Conservation (phyloP, 2,113 vertebrate genomes). For the Halichoeres trimaculatus region DNA sequence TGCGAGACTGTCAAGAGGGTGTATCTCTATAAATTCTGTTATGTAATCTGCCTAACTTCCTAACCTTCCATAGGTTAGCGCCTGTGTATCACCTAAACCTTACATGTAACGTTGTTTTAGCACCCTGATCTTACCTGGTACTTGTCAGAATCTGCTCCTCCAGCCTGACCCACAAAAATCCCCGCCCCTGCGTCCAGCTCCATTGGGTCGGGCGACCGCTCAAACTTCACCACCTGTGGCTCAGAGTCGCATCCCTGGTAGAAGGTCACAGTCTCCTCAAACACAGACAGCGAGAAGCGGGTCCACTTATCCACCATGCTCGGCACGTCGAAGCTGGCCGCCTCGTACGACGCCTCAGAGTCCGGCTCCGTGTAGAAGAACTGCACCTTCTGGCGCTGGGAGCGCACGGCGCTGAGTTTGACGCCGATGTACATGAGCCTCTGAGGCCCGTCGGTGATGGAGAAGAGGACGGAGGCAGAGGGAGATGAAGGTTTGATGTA, state of each 20-base stretch:
- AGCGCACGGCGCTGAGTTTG: constrained; percentile 84
- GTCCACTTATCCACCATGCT: constrained; percentile 85
- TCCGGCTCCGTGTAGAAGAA: constrained; percentile 92
- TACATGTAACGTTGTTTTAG: no score
- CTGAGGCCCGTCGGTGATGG: constrained; percentile 87
- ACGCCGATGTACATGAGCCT: constrained; percentile 87
- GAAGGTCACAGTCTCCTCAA: constrained; percentile 83
- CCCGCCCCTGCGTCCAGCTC: constrained; percentile 85
- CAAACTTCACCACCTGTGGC: constrained; percentile 78
- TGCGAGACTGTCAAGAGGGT: background rate
- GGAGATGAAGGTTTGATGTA: constrained; percentile 83
- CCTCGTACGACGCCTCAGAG: constrained; percentile 77
- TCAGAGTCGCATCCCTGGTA: constrained; percentile 87
- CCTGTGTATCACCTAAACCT: no score
- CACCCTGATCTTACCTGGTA: constrained; percentile 84
- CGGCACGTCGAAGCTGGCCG: constrained; percentile 86
- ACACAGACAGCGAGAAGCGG: constrained; percentile 87
- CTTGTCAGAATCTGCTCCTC: constrained; percentile 86
- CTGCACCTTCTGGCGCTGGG: constrained; percentile 81
- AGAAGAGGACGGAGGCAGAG: constrained; percentile 86
- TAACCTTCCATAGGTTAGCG: background rate
- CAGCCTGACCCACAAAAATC: constrained; percentile 92
- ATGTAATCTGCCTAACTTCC: background rate
- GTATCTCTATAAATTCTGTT: background rate
- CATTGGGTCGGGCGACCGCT: constrained; percentile 86